phyloP scores from a whole-genome alignment of 2,797 vertebrate genomes.

The Balearica regulorum region DNA sequence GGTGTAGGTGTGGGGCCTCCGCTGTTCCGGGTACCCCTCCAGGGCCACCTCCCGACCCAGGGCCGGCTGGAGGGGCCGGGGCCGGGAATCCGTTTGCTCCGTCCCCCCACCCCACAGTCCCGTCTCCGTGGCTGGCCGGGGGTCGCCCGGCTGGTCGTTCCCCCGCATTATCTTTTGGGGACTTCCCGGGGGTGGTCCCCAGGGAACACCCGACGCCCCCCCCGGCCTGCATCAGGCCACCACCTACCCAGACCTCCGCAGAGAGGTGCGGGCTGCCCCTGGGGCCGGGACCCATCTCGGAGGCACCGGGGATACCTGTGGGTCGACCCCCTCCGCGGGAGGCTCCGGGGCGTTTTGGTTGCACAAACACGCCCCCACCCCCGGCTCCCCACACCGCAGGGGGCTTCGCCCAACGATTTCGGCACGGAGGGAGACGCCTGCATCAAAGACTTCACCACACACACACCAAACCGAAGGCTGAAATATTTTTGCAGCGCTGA shows the following conservation, averaged over 20 bases:
- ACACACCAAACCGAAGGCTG: not conserved
- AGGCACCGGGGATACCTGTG: not conserved
- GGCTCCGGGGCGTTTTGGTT: not conserved
- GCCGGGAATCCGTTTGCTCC: not conserved
- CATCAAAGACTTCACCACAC: not conserved
- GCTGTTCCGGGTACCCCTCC: accelerated
- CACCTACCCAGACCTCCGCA: too few species aligned
- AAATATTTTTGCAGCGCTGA: not conserved
- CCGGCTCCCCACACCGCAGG: not conserved
- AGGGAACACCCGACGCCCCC: accelerated
- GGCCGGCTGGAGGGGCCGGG: not conserved
- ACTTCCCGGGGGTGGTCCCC: too few species aligned
- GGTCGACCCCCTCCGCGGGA: not conserved
- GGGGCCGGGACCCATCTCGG: not conserved
- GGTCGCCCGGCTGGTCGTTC: too few species aligned
- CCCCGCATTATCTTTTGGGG: too few species aligned
- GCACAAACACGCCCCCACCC: too few species aligned
- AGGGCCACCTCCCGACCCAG: accelerated
- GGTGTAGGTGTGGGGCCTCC: accelerated
- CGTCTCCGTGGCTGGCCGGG: not conserved
- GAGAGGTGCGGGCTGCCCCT: not conserved
- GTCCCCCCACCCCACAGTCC: accelerated
- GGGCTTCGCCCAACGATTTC: not conserved
- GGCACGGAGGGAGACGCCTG: not conserved
- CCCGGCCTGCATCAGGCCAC: not conserved